These are phyloP conservation scores for Prochilodus magdalenae DNA, from an alignment of 2,113 vertebrate genomes.

Conservation along the genomic window DNA sequence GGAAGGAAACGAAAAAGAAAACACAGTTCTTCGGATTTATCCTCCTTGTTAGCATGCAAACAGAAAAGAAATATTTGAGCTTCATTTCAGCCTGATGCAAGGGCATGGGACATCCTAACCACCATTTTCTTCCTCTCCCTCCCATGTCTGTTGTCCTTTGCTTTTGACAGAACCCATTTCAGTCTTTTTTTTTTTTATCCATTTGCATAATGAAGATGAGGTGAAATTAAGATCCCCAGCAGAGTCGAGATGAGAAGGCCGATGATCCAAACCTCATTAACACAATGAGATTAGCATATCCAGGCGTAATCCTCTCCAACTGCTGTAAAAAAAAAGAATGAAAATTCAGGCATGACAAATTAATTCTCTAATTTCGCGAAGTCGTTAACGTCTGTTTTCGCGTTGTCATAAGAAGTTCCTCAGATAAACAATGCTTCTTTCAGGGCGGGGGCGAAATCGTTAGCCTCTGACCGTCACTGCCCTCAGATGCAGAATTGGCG, in stretches of 20 bases:
- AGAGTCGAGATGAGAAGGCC: constrained; percentile 66
- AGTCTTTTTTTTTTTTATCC: constrained; percentile 74
- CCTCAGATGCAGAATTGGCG: constrained; percentile 31
- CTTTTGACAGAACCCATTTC: constrained; percentile 32
- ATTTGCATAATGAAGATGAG: constrained; percentile 83
- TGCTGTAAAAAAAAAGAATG: constrained; percentile 66
- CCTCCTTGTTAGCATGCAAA: constrained; percentile 30
- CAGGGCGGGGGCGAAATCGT: background rate
- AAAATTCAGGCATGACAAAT: constrained; percentile 43
- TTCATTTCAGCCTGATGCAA: constrained; percentile 33
- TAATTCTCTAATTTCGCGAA: constrained; percentile 48
- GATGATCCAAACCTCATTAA: constrained; percentile 88
- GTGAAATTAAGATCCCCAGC: constrained; percentile 78
- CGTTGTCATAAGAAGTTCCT: background rate
- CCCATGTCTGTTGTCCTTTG: constrained; percentile 23
- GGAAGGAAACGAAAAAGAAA: constrained; percentile 9
- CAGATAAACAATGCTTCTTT: constrained; percentile 74
- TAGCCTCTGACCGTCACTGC: background rate
- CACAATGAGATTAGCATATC: constrained; percentile 76
- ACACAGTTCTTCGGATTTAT: constrained; percentile 37
- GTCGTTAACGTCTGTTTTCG: constrained; percentile 36
- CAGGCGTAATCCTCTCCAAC: constrained; percentile 79
- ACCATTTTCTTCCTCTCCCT: constrained; percentile 22
- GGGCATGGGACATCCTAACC: constrained; percentile 47
- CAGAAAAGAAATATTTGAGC: constrained; percentile 18